phyloP scores from a whole-genome alignment of 2,797 vertebrate genomes.

The Catharus ustulatus region DNA sequence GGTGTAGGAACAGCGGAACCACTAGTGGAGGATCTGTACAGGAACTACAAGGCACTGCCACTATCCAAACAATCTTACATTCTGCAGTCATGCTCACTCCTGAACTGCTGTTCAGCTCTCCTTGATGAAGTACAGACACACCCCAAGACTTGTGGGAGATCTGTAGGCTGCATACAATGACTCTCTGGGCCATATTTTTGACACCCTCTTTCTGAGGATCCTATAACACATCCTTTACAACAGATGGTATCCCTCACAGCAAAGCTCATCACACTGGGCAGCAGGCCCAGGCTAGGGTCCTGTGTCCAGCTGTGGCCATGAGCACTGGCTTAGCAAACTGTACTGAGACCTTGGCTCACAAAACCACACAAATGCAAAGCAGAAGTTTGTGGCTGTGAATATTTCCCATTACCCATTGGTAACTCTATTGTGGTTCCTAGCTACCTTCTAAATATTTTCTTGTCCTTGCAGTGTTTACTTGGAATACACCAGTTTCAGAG shows the following conservation, averaged over 20 bases:
- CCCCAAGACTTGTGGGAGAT: neutral
- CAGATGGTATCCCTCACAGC: neutral
- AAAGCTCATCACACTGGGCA: neutral
- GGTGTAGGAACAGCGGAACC: neutral
- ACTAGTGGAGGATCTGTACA: neutral
- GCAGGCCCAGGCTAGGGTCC: neutral
- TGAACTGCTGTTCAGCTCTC: neutral
- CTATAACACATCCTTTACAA: neutral
- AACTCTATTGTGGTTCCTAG: conserved; percentile 2
- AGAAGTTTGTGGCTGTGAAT: neutral
- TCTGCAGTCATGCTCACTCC: neutral
- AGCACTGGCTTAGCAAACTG: neutral
- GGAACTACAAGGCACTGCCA: neutral
- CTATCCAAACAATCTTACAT: neutral
- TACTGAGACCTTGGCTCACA: neutral
- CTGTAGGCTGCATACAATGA: neutral
- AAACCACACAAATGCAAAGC: neutral
- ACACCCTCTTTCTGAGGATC: neutral
- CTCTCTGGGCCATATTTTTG: neutral
- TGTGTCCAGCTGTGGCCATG: neutral
- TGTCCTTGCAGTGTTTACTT: conserved; percentile 2
- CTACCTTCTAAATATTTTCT: conserved; percentile 26
- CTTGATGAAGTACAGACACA: neutral
- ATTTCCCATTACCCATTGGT: neutral
- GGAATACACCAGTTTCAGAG: neutral